Percentiles rank a stretch among this genome's conserved stretches.
Conservation (phyloP, 2,797 vertebrate genomes). For the Phoxinus dragarum region DNA sequence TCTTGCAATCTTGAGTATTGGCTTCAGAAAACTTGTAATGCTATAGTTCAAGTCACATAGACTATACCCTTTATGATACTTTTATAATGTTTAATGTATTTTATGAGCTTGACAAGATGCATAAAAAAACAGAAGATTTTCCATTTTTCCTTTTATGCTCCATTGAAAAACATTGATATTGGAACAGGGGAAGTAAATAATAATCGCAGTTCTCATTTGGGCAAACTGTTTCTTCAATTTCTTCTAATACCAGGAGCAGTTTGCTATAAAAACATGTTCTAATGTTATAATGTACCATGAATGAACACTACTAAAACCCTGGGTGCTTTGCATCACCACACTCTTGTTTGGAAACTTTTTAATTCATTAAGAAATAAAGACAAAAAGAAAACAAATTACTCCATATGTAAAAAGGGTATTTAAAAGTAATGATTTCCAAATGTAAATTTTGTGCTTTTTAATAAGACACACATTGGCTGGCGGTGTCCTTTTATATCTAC, state of each 20-base stretch:
- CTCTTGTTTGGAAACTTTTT: not conserved
- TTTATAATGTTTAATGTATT: not conserved
- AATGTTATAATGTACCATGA: not conserved
- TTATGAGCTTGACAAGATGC: not conserved
- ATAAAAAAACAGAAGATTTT: not conserved
- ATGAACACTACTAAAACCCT: not conserved
- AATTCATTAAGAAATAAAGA: not conserved
- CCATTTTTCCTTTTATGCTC: not conserved
- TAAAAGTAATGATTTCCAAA: not conserved
- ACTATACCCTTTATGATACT: not conserved
- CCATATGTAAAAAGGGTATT: not conserved
- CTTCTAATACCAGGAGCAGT: not conserved
- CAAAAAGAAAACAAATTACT: not conserved
- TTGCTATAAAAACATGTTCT: not conserved
- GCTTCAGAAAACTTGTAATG: not conserved
- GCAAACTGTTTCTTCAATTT: not conserved
- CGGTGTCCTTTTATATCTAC: not conserved
- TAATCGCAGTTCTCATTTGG: not conserved
- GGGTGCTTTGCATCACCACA: not conserved
- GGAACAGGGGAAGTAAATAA: not conserved
- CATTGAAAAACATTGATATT: not conserved
- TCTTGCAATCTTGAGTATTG: not conserved
- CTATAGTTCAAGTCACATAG: not conserved
- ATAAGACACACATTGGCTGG: not conserved
- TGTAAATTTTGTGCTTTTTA: not conserved